These are phyloP conservation scores for Camponotus fellah DNA, from an alignment of 2,888 invertebrate genomes.

Conservation along the genomic window DNA sequence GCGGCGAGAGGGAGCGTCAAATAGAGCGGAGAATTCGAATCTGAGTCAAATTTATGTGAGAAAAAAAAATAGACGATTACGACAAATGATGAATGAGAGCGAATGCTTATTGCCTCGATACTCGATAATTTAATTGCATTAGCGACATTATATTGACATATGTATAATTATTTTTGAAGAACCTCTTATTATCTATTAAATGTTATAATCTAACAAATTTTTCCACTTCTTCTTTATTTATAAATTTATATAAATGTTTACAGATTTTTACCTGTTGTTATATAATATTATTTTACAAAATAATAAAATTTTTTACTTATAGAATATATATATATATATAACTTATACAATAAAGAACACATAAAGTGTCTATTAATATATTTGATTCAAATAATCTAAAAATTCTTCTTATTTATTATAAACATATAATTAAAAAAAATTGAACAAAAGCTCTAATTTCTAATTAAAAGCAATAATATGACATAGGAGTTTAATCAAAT, in stretches of 20 bases:
- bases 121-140: constrained; percentile 31
- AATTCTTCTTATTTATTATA: not conserved
- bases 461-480: not conserved
- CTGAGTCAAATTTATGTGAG: constrained; percentile 83
- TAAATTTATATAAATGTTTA: not conserved
- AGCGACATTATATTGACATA: not conserved
- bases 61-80: constrained; percentile 64
- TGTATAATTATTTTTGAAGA: constrained; percentile 9
- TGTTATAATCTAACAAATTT: constrained; percentile 9
- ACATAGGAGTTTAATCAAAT: not conserved
- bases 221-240: constrained; percentile 10
- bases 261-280: not conserved
- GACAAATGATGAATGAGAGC: constrained; percentile 68
- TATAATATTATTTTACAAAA: constrained; percentile 20
- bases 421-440: constrained; percentile 8
- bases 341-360: not conserved
- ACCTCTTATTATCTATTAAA: not conserved
- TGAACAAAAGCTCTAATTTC: not conserved
- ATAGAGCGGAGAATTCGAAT: constrained; percentile 86
- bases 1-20: constrained; percentile 83
- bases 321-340: not conserved
- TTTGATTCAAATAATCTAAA: constrained; percentile 24
- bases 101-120: constrained; percentile 59
- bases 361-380: not conserved
- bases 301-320: not conserved